These are phyloP conservation scores for Enteromius viviparus DNA, from an alignment of 2,797 vertebrate genomes.

Conservation along the genomic window DNA sequence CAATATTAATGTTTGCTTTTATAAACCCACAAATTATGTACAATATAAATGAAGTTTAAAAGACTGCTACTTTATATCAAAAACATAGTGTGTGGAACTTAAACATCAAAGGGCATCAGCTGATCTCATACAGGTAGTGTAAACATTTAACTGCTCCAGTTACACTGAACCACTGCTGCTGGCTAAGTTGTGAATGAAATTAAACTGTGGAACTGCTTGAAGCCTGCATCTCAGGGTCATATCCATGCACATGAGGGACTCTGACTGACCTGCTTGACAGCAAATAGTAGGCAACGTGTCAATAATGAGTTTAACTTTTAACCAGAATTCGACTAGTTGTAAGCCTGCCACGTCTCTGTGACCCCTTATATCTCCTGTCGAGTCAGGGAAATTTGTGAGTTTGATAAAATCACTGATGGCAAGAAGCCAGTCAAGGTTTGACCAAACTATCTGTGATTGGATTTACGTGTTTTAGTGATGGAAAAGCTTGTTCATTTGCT, in stretches of 20 bases:
- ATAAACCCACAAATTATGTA: background rate
- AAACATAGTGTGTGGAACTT: background rate
- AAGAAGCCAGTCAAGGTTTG: background rate
- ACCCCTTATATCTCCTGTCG: background rate
- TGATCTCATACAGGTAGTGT: background rate
- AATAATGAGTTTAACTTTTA: constrained; percentile 37
- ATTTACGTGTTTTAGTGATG: background rate
- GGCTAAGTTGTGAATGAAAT: constrained; percentile 11
- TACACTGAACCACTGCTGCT: background rate
- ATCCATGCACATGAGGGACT: background rate
- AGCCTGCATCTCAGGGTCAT: background rate
- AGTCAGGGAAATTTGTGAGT: background rate
- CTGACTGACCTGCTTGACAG: background rate
- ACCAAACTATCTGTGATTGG: constrained; percentile 16
- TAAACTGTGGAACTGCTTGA: background rate
- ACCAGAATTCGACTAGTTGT: constrained; percentile 2
- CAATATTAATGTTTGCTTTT: background rate
- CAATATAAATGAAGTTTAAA: background rate
- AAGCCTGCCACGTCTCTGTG: background rate
- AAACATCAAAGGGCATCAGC: background rate
- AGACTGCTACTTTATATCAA: background rate
- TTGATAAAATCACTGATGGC: background rate
- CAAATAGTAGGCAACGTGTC: background rate
- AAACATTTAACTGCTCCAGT: constrained; percentile 1
- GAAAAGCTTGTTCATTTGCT: constrained; percentile 44